Percentiles rank a stretch among this genome's conserved stretches.
Evolutionary conservation across 2,797 vertebrate genomes (phyloP).

Genomic region (Chelonia mydas): DNA sequence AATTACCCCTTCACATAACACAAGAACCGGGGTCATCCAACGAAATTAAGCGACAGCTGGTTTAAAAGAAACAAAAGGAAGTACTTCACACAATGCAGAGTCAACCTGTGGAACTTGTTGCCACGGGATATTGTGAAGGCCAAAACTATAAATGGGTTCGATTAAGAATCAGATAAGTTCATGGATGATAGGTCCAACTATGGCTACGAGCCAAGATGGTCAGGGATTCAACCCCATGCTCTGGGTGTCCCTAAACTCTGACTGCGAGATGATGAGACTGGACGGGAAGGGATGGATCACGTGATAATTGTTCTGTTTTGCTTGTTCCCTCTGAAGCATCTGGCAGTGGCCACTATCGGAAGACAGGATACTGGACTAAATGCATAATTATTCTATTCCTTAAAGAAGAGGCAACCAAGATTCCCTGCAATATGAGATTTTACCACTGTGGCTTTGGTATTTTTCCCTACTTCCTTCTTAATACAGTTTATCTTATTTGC

Average conservation of each 20-base stretch:
- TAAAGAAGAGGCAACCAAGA: not conserved
- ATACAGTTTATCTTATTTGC: not conserved
- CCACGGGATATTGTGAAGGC: not conserved
- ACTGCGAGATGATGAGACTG: not conserved
- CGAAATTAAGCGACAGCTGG: too few relatives aligned
- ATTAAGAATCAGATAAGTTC: not conserved
- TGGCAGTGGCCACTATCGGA: not conserved
- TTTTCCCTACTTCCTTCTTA: not conserved
- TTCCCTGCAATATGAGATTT: not conserved
- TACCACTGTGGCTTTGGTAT: not conserved
- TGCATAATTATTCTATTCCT: not conserved
- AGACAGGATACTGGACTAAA: not conserved
- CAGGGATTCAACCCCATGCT: not conserved
- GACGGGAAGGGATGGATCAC: not conserved
- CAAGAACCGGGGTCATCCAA: too few relatives aligned
- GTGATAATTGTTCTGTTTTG: not conserved
- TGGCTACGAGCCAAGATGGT: not conserved
- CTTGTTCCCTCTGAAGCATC: not conserved
- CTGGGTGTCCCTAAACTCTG: not conserved
- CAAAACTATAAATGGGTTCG: not conserved
- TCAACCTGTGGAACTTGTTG: not conserved
- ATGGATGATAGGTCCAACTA: not conserved
- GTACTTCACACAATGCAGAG: not conserved
- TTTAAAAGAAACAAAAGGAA: not conserved
- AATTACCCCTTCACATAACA: too few relatives aligned